Conservation (phyloP, 2,797 vertebrate species). For the Rhynchonycteris naso region DNA sequence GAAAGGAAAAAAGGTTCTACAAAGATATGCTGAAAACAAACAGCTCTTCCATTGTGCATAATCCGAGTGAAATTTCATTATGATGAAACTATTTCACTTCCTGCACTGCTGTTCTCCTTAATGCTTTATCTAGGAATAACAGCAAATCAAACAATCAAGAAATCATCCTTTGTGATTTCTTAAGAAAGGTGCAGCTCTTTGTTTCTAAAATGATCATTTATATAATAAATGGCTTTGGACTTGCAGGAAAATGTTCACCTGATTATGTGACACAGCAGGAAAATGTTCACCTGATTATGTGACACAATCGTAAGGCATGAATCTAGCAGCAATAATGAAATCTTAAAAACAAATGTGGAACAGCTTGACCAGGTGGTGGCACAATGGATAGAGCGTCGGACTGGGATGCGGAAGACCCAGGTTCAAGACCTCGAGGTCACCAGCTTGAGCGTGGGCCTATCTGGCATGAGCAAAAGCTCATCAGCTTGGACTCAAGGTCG, state of each 20-base stretch:
- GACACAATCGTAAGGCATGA: constrained; percentile 28
- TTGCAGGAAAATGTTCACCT: constrained; percentile 30
- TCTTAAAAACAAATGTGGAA: constrained; percentile 46
- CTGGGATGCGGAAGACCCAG: no score
- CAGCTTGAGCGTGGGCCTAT: no score
- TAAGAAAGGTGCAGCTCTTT: constrained; percentile 39
- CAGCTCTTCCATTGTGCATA: constrained; percentile 5
- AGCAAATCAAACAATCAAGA: constrained; percentile 32
- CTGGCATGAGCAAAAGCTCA: no score
- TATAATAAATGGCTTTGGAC: constrained; percentile 51
- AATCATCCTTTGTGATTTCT: constrained; percentile 33
- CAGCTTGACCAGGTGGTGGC: no score
- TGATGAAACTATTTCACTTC: constrained; percentile 5
- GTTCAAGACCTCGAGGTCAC: no score
- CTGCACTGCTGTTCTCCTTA: not conserved
- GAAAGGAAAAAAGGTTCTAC: constrained; percentile 30
- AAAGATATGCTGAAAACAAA: constrained; percentile 2
- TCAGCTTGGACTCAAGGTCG: no score
- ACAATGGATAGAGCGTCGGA: no score
- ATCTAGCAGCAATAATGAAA: not conserved
- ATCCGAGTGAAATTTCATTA: constrained; percentile 32
- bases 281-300: constrained; percentile 35
- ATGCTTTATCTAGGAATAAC: constrained; percentile 45
- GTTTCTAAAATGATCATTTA: constrained; percentile 52
- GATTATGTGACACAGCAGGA: constrained; percentile 33